Evolutionary conservation across 2,888 invertebrate species (phyloP).

Genomic region (Emmelina monodactyla): DNA sequence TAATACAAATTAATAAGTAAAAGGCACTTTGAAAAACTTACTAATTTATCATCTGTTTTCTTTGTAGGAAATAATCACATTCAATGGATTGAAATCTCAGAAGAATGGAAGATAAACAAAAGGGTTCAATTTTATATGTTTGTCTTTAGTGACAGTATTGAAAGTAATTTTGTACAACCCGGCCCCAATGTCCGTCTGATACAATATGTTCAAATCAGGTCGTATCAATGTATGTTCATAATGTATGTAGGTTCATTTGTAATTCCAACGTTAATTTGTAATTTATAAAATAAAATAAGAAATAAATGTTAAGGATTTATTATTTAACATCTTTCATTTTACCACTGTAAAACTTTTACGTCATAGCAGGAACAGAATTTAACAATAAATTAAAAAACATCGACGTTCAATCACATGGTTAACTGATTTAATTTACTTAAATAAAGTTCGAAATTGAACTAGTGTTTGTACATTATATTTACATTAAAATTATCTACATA

Average conservation of each 20-base stretch:
- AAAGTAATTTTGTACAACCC: neutral
- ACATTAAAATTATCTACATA: constrained; percentile 42
- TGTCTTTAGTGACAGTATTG: neutral
- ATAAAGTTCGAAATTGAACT: constrained; percentile 15
- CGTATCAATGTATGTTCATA: constrained; percentile 36
- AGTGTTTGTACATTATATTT: constrained; percentile 33
- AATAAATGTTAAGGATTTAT: constrained; percentile 54
- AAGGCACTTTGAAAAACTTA: constrained; percentile 1
- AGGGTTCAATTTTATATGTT: constrained; percentile 25
- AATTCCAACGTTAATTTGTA: constrained; percentile 46
- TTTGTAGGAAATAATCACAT: constrained; percentile 47
- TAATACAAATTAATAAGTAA: too few relatives aligned
- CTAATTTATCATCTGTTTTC: constrained; percentile 14
- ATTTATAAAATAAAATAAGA: constrained; percentile 26
- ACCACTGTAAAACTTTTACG: constrained; percentile 16
- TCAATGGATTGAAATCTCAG: constrained; percentile 15
- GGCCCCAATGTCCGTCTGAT: constrained; percentile 39
- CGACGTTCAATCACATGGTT: constrained; percentile 18
- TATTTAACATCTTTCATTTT: constrained; percentile 45
- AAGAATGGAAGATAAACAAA: constrained; percentile 27
- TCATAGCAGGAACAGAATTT: neutral
- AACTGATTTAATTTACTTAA: constrained; percentile 31
- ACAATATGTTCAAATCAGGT: constrained; percentile 26
- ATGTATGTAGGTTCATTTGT: constrained; percentile 43
- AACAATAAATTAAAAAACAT: neutral